A percentile compares a stretch with the other conserved stretches of the same genome.
These are phyloP conservation scores for Doryteuthis pealeii DNA, from an alignment of 1,140 invertebrate genomes.

Conservation along the genomic window DNA sequence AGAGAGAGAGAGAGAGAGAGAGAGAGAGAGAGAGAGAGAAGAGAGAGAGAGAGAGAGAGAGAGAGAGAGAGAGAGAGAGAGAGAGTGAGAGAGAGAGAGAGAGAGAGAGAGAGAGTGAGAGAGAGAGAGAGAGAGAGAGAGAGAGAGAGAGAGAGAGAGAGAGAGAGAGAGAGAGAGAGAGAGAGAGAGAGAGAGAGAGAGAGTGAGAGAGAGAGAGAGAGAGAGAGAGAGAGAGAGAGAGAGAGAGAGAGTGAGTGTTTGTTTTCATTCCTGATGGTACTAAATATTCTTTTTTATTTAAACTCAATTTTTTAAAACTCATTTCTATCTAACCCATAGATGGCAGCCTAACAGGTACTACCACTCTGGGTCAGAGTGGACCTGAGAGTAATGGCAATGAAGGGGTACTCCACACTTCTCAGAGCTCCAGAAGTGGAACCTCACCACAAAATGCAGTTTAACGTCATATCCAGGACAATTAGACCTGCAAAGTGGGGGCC, in stretches of 20 bases:
- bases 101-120: background rate
- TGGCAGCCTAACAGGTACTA: no score
- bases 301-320: no score
- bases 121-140: background rate
- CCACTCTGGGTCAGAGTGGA: no score
- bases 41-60: background rate
- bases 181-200: background rate
- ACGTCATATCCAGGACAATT: no score
- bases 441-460: no score
- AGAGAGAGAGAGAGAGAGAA: background rate
- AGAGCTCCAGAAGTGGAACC: no score
- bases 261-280: no score
- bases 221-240: background rate
- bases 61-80: background rate
- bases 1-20: background rate
- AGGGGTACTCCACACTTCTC: no score
- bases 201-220: background rate
- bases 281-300: no score
- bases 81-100: background rate
- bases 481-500: no score
- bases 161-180: background rate
- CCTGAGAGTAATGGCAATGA: no score
- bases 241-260: background rate
- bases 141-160: background rate
- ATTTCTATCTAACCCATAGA: no score